Evolutionary conservation across 2,888 invertebrate genomes (phyloP), one percentile per base, ranked within the genome.

Genomic region (Himalopsyche kuldschensis): DNA sequence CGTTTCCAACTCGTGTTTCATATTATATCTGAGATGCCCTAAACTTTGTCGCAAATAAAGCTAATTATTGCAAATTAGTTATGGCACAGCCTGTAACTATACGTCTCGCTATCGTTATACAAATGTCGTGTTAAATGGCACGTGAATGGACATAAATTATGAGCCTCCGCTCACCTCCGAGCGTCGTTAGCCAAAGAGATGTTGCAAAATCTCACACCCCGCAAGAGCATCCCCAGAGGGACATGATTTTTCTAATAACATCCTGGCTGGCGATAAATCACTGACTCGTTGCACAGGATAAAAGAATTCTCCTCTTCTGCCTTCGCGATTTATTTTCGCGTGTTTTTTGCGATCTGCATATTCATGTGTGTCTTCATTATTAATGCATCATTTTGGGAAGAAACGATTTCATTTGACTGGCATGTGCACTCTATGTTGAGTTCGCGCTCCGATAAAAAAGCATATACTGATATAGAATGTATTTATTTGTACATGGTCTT

Each of bases 91-190:
- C 69, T 69, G 69, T 69, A 69, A 15, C 69, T 15, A 69, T 77
- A 84, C 79, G 84, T 79, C 82, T 76, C 75, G 78, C 80, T 82
- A 82, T 84, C 84, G 82, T 82, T 82, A 78, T 81, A 82, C 84
- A 82, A 82, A 84, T 81, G 82, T 84, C 84, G 79, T 84, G 84
- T 84, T 84, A 81, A 84, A 84, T 84, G 84, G 84, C 75, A 80
- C 79, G 84, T 82, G 82, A 84, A 82, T 41, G 41, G 20, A 63
- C 78, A 82, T 84, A 84, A 84, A 84, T 84, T 84, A 84, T 80
- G 30, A 46, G 30, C 78, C 46, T 48, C n/a, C 41, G 76, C 46
- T 55, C 48, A 82, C 82, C 78, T 82, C 47, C 78, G 47, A 78
- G 78, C 47, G 47, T 78, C 47, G 47, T 78, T 48, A 78, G 78